Evolutionary conservation across 2,797 vertebrate genomes (phyloP).

Genomic region (Cercopithecus hamlyni): DNA sequence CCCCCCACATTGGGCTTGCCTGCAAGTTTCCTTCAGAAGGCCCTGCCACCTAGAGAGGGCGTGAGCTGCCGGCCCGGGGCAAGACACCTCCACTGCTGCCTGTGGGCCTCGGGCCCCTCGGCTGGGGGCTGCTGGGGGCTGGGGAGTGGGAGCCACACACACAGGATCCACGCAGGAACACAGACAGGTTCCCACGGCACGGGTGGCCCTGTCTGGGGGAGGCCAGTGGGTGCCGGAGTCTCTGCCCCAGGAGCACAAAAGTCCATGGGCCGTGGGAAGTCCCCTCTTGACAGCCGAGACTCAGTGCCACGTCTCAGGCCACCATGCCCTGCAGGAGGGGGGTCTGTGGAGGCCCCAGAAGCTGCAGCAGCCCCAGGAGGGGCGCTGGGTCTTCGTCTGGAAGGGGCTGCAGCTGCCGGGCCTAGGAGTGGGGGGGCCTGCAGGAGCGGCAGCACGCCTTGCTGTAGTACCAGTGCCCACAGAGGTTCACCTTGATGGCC

Average conservation of each 20-base stretch:
- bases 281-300: neutral
- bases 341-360: neutral
- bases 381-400: neutral
- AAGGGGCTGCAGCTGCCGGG: neutral
- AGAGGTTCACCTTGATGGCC: conserved; percentile 98
- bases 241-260: neutral
- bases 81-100: neutral
- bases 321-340: neutral
- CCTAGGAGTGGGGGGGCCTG: conserved; percentile 85
- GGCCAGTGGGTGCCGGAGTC: neutral
- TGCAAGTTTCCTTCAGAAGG: neutral
- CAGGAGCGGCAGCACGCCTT: conserved; percentile 98
- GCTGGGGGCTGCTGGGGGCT: neutral
- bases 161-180: neutral
- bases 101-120: neutral
- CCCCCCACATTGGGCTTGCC: neutral
- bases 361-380: neutral
- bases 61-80: neutral
- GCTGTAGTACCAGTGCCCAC: conserved; percentile 99
- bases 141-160: neutral
- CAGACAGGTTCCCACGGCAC: neutral
- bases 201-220: neutral
- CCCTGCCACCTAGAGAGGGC: neutral
- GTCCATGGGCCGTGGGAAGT: neutral
- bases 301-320: neutral